Evolutionary conservation across 2,113 vertebrate genomes (phyloP).

Genomic region (Oxygymnocypris stewartii): DNA sequence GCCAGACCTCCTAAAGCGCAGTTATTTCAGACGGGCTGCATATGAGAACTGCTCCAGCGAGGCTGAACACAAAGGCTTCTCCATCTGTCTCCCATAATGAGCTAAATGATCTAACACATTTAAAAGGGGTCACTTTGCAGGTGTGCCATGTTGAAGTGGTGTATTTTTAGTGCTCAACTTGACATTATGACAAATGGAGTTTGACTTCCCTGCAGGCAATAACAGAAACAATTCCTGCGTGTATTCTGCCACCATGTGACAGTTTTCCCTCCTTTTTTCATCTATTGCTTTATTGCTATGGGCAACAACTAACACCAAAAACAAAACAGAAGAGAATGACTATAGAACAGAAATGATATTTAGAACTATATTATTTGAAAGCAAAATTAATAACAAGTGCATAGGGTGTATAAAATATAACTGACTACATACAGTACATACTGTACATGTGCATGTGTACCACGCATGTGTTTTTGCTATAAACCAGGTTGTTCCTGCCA

Average conservation of each 20-base stretch:
- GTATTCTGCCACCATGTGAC: slow-evolving; percentile 31
- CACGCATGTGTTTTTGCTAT: neutral
- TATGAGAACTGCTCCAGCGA: slow-evolving; percentile 18
- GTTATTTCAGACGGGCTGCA: neutral
- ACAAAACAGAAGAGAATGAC: neutral
- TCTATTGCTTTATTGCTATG: slow-evolving; percentile 8
- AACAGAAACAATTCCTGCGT: slow-evolving; percentile 11
- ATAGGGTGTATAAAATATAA: neutral
- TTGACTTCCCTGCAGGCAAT: slow-evolving; percentile 43
- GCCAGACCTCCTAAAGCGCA: neutral
- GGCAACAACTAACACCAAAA: neutral
- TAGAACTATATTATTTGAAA: neutral
- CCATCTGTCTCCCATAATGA: slow-evolving; percentile 25
- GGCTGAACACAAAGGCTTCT: slow-evolving; percentile 17
- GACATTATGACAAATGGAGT: slow-evolving; percentile 49
- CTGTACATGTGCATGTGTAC: neutral
- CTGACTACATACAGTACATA: neutral
- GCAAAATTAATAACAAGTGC: neutral
- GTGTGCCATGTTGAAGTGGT: slow-evolving; percentile 24
- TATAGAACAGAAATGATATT: neutral
- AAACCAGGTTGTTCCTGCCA: neutral
- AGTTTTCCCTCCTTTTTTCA: neutral
- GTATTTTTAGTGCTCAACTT: slow-evolving; percentile 51
- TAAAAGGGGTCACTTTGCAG: slow-evolving; percentile 51
- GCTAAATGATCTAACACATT: slow-evolving; percentile 40